A percentile compares a stretch with the other conserved stretches of the same genome.
These are phyloP conservation scores for Gymnopithys bicolor DNA, from an alignment of 2,797 vertebrate species.

Conservation along the genomic window DNA sequence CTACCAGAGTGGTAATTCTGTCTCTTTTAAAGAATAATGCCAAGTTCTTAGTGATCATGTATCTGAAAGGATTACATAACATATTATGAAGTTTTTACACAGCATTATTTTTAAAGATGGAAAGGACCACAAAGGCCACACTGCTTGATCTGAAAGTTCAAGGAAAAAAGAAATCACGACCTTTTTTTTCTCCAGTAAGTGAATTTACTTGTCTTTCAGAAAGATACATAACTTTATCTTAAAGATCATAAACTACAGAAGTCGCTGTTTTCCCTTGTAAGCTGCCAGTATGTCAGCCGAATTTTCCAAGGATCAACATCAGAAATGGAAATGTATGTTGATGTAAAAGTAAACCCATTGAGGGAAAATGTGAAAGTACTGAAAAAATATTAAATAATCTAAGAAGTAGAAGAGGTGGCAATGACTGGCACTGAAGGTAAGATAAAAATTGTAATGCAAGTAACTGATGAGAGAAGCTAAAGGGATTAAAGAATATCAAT, in stretches of 20 bases:
- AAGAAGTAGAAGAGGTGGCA: background rate
- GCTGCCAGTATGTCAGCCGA: background rate
- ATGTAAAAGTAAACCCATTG: background rate
- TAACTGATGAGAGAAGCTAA: background rate
- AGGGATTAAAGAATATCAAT: background rate
- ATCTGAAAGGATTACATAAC: background rate
- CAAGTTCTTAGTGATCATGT: background rate
- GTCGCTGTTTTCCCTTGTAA: background rate
- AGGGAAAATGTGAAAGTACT: background rate
- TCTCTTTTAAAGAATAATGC: background rate
- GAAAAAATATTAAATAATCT: background rate
- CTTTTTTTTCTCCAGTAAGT: background rate
- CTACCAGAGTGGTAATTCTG: background rate
- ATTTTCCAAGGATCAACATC: background rate
- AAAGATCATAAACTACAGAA: background rate
- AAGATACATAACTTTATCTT: background rate
- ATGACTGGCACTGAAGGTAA: background rate
- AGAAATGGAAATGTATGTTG: background rate
- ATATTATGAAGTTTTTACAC: background rate
- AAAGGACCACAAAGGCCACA: background rate
- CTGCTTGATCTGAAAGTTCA: background rate
- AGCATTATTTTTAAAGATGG: background rate
- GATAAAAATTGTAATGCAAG: background rate
- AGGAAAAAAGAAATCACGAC: background rate
- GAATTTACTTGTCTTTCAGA: background rate